phyloP scores from a whole-genome alignment of 1,140 invertebrate genomes.

The Globodera ellingtonae region DNA sequence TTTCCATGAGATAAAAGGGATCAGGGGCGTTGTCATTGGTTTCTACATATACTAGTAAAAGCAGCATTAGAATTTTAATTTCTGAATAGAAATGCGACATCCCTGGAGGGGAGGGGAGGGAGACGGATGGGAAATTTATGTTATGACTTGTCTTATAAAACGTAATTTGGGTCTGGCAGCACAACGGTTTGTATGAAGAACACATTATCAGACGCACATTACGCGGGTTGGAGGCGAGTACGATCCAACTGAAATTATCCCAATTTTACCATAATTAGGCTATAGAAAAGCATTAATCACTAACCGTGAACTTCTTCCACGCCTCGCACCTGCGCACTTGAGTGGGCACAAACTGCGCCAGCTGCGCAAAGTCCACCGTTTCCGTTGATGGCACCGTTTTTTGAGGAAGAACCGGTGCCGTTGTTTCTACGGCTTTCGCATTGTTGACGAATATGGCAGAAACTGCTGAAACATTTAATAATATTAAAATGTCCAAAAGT shows the following conservation, averaged over 20 bases:
- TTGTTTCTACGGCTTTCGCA: not conserved
- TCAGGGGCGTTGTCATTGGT: too few species aligned
- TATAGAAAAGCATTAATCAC: too few species aligned
- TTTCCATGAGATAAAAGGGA: too few species aligned
- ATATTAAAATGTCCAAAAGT: not conserved
- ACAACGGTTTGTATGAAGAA: not conserved
- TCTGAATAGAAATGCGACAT: not conserved
- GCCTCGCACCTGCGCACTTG: conserved; percentile 31
- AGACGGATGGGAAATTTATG: not conserved
- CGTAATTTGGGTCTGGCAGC: not conserved
- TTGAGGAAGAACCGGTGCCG: not conserved
- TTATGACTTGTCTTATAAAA: not conserved
- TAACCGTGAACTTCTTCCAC: conserved; percentile 31
- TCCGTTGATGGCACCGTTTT: not conserved
- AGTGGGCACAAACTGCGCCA: conserved; percentile 11
- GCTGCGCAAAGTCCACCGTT: conserved; percentile 3
- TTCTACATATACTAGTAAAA: too few species aligned
- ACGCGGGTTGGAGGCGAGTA: not conserved
- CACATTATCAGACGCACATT: not conserved
- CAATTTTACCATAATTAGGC: not conserved
- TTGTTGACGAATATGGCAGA: not conserved
- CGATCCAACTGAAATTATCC: conserved; percentile 7
- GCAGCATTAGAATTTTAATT: too few species aligned
- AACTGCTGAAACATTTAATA: not conserved
- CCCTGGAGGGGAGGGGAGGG: not conserved